These are phyloP conservation scores for Thamnaconus septentrionalis DNA, from an alignment of 2,113 vertebrate species.

Conservation along the genomic window DNA sequence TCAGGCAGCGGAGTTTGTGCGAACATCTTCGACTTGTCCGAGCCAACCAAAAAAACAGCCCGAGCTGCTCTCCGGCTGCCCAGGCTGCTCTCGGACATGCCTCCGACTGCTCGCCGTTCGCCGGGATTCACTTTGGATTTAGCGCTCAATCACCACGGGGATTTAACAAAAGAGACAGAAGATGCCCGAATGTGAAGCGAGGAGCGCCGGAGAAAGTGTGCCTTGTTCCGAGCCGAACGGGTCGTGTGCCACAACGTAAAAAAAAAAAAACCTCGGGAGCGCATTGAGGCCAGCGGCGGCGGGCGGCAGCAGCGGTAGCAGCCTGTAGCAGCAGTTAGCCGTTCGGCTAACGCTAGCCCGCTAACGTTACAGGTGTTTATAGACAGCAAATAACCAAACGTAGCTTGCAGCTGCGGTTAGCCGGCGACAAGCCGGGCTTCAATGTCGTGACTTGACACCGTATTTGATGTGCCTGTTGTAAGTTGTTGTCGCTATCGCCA, in stretches of 20 bases:
- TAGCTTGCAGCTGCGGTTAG: conserved; percentile 34
- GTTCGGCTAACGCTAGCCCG: conserved; percentile 47
- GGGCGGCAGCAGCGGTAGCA: conserved; percentile 16
- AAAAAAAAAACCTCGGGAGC: conserved; percentile 33
- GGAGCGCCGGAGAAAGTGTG: conserved; percentile 66
- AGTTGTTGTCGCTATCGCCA: conserved; percentile 8
- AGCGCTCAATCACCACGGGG: conserved; percentile 25
- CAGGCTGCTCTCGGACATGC: conserved; percentile 31
- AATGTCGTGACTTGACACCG: conserved; percentile 19
- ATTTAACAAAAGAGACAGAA: conserved; percentile 14
- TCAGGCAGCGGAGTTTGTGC: conserved; percentile 56
- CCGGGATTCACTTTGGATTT: conserved; percentile 38
- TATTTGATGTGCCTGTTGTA: conserved; percentile 38
- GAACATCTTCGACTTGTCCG: conserved; percentile 66
- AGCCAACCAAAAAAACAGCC: conserved; percentile 51
- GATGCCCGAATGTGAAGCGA: conserved; percentile 56
- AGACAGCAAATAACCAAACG: conserved; percentile 38
- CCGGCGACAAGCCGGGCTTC: conserved; percentile 13
- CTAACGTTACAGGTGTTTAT: conserved; percentile 65
- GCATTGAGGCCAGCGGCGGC: conserved; percentile 64
- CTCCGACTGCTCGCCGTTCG: conserved; percentile 26
- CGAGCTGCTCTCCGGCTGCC: conserved; percentile 33
- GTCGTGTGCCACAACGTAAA: conserved; percentile 65
- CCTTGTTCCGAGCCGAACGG: conserved; percentile 68
- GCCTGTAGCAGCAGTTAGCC: conserved; percentile 64